These are phyloP conservation scores for Chamaedrilus cognettii DNA, from an alignment of 2,888 invertebrate species.

Conservation along the genomic window DNA sequence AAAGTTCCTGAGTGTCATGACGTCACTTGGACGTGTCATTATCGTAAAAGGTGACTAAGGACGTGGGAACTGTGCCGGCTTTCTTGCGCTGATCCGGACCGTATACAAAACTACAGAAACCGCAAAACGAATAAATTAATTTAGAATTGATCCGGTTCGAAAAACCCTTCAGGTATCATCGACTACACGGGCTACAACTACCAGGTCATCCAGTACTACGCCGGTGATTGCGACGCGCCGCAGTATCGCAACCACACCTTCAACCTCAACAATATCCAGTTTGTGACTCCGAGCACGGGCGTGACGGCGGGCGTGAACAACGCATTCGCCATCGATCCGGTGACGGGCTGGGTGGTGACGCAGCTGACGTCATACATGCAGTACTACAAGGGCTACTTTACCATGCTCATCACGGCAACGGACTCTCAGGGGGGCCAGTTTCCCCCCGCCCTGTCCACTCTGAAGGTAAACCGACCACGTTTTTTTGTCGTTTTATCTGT, in stretches of 20 bases:
- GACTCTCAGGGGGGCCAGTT: conserved; percentile 1
- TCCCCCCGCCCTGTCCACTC: not conserved
- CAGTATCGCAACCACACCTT: conserved; percentile 11
- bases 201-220: conserved; percentile 10
- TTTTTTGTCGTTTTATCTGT: no score
- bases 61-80: no score
- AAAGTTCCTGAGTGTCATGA: no score
- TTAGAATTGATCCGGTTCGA: no score
- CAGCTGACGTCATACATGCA: conserved; percentile 12
- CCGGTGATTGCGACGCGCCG: conserved; percentile 11
- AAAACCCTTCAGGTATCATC: conserved; percentile 6
- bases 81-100: no score
- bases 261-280: conserved; percentile 1
- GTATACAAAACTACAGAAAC: no score
- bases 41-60: no score
- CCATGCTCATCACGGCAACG: conserved; percentile 9
- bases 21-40: no score
- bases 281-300: not conserved
- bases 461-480: not conserved
- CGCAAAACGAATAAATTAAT: no score
- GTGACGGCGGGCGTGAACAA: not conserved
- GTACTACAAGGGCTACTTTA: conserved; percentile 21
- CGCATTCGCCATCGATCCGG: conserved; percentile 13
- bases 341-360: conserved; percentile 13
- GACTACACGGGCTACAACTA: not conserved